Conservation (phyloP, 2,113 vertebrate species). For the Morone saxatilis region DNA sequence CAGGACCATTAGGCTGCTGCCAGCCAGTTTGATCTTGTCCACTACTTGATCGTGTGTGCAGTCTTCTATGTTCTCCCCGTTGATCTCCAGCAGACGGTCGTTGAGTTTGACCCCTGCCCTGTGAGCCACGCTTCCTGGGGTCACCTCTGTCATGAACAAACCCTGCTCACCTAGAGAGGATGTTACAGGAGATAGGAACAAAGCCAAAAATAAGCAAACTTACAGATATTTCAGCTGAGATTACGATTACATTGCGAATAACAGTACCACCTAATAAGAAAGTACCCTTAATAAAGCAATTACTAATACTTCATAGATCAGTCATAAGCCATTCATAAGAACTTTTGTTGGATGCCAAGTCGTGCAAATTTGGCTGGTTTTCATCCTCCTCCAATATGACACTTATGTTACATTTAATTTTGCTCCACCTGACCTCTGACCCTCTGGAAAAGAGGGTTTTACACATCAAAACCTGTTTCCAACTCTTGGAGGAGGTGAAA, state of each 20-base stretch:
- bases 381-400: no score
- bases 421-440: no score
- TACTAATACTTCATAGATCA: neutral
- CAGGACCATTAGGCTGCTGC: slow-evolving; percentile 86
- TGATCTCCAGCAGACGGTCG: slow-evolving; percentile 91
- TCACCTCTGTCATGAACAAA: slow-evolving; percentile 87
- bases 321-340: neutral
- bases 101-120: slow-evolving; percentile 88
- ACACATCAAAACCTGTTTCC: no score
- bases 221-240: neutral
- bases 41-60: slow-evolving; percentile 87
- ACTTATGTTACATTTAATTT: neutral
- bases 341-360: neutral
- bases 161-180: slow-evolving; percentile 84
- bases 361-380: neutral
- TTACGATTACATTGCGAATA: no score
- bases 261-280: neutral
- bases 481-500: no score
- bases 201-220: neutral
- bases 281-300: neutral
- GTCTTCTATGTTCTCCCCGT: slow-evolving; percentile 89
- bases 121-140: slow-evolving; percentile 84
- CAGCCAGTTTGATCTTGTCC: slow-evolving; percentile 87
- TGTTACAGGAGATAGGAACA: neutral
- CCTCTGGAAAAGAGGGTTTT: no score